Evolutionary conservation across 2,113 vertebrate species (phyloP), one percentile per base, ranked within the genome.

Genomic region (Limnothrissa miodon): DNA sequence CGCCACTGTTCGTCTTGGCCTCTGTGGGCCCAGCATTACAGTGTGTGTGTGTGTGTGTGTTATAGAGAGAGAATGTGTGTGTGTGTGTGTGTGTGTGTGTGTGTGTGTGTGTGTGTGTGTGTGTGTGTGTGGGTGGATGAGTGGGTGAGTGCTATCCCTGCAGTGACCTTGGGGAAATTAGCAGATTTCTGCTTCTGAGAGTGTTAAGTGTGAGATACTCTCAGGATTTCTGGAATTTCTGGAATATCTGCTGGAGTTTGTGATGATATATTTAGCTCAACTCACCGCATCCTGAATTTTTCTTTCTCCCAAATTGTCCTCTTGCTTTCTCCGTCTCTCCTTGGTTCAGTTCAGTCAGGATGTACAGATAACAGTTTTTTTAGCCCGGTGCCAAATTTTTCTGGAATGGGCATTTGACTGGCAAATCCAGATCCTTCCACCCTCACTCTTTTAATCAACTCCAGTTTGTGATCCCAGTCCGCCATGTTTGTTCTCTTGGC

Each of bases 31-130:
- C 59, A 29, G 59, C 9, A 4, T 33, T 13, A 66, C 59, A 1
- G 46, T 48, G 46, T 48, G 51, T 53, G 88, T 81, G 86, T 90
- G 84, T 81, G 81, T 19, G 83, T 85, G 87, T 87, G 13, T 78
- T 74, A 84, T 8, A 9, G 46, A 0, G 46, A 11, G 48, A 19
- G 9, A 15, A 15, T 48, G 46, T 21, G 51, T 23, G 19, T 53
- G 19, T 53, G 51, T 23, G 19, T 23, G 51, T 53, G 19, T 23
- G 19, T 53, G 51, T 53, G 15, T 19, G 17, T 51, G 48, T 19
- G 5, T 48, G 46, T 48, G 46, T 48, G 46, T 13, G 46, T 48
- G 46, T n/a, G n/a, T n/a, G 46, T 21, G 51, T 23, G 19, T 53
- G 19, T 53, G 51, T 23, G 19, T 23, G 51, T 53, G 19, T 23